These are phyloP conservation scores for Strix uralensis DNA, from an alignment of 2,113 vertebrate species.

Conservation along the genomic window DNA sequence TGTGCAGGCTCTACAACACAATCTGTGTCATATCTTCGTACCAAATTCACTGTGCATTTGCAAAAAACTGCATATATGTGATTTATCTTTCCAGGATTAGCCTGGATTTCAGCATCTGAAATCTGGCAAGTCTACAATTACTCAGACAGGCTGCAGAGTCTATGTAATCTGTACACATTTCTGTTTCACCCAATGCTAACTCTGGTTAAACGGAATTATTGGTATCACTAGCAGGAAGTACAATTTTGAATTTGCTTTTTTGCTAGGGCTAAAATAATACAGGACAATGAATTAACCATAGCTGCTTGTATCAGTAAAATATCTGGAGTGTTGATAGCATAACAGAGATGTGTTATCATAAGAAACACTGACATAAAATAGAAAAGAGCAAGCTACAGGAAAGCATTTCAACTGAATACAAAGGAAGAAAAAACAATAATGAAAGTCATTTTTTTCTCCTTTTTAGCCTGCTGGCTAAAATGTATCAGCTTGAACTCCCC, in stretches of 20 bases:
- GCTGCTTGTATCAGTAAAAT: neutral
- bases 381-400: neutral
- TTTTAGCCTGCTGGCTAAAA: neutral
- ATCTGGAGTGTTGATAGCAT: neutral
- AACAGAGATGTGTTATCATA: neutral
- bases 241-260: neutral
- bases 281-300: neutral
- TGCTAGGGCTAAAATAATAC: neutral
- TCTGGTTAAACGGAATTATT: neutral
- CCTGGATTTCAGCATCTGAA: neutral
- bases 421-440: neutral
- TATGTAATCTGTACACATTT: neutral
- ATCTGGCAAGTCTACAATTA: neutral
- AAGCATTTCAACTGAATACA: neutral
- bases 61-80: neutral
- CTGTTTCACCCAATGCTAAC: neutral
- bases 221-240: neutral
- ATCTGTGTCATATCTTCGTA: neutral
- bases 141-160: neutral
- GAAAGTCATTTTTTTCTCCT: neutral
- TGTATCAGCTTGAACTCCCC: neutral
- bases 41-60: neutral
- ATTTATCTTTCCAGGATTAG: slow-evolving; percentile 2
- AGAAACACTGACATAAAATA: neutral
- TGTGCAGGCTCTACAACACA: neutral